Base-by-base conservation (phyloP, 2,888 invertebrate species). In the Eristalis arbustorum region DNA sequence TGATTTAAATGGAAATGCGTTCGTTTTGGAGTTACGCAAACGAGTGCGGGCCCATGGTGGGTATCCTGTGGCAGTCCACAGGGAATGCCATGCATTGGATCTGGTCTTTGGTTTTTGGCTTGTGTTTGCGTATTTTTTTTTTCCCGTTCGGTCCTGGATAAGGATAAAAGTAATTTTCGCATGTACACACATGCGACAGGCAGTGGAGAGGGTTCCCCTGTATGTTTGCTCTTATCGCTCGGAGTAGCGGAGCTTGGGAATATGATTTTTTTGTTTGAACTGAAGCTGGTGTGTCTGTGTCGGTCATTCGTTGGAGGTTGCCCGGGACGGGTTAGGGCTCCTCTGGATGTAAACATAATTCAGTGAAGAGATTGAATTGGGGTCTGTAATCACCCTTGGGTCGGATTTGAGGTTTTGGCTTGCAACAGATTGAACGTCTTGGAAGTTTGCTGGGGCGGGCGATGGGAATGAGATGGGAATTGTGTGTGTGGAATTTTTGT, bases 61-160 rank as follows among this genome's bases (percentile, higher is more conserved):
- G 85, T 85, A 66, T 63, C 77, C 74, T 85, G 85, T 78, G 85
- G 85, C 74, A 74, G 68, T 71, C 85, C 81, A 81, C 57, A 13
- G 85, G 71, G 74, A 49, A 49, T 49, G 49, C 49, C 49, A 18
- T 49, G 49, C 23, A 66, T 73, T 85, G 28, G 34, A 23, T 78
- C 62, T 57, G 13, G 25, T 23, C 72, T 73, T 77, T 57, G 42
- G 67, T 76, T 59, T 80, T 56, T 57, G 57, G 71, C 22, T 77
- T 63, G 62, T 40, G 63, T 81, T 69, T 68, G 42, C n/a, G 42
- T 42, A 57, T 40, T 67, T n/a, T 42, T 10, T 49, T n/a, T 49
- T 49, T 49, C 18, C 5, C 5, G 31, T 31, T 31, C 31, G 31
- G 18, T 6, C 2, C 49, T 49, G 49, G 49, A 49, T 49, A 8